phyloP scores from a whole-genome alignment of 2,797 vertebrate genomes.

The Xenops minutus region DNA sequence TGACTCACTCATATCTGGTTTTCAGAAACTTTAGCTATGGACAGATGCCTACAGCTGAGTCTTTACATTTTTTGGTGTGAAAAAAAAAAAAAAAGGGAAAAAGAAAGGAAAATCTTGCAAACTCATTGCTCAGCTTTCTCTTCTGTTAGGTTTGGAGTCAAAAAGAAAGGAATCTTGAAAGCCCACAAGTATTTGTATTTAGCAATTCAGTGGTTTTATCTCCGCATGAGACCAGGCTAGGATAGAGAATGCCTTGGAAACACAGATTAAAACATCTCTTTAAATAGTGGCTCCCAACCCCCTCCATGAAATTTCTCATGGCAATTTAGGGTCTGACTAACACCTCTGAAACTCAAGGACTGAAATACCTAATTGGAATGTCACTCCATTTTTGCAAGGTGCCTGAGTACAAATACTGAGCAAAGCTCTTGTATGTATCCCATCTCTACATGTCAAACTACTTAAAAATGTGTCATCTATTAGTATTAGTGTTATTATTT shows the following conservation, averaged over 20 bases:
- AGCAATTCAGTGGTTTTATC: constrained; percentile 63
- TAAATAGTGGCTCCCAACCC: neutral
- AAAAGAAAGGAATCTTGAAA: constrained; percentile 55
- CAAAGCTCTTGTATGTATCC: neutral
- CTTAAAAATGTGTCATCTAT: neutral
- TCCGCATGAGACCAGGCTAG: constrained; percentile 33
- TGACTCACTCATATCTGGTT: neutral
- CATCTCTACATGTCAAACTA: neutral
- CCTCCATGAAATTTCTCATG: constrained; percentile 21
- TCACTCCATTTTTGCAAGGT: neutral
- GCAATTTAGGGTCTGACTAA: neutral
- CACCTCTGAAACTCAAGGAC: neutral
- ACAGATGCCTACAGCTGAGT: neutral
- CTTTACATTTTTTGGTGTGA: neutral
- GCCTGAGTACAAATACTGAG: neutral
- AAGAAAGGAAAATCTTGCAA: neutral
- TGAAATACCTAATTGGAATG: neutral
- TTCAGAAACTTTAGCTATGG: neutral
- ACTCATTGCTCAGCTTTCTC: constrained; percentile 41
- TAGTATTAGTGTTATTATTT: neutral
- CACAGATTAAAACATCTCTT: constrained; percentile 46
- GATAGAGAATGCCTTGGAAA: constrained; percentile 30
- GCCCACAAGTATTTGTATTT: constrained; percentile 49
- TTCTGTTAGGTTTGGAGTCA: constrained; percentile 39
- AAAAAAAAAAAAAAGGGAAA: neutral